Evolutionary conservation across 2,888 invertebrate species (phyloP), one percentile per base, ranked within the genome.

Genomic region (Stenodera caucasica): DNA sequence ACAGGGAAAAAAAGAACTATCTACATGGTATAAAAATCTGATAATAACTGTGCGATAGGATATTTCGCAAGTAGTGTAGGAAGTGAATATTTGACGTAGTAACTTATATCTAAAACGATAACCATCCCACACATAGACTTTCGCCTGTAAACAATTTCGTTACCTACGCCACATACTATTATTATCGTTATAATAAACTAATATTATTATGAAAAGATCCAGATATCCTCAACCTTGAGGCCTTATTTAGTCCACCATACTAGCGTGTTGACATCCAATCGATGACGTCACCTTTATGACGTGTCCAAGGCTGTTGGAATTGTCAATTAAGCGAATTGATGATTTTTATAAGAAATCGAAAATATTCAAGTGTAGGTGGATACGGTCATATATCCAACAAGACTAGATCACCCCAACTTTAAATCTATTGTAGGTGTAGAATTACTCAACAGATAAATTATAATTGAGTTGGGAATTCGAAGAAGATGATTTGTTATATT

Each of bases 41-140:
- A 68, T 68, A 68, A 65, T 65, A 67, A 67, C 63, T 57, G 55
- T 59, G 21, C 4, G 67, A 67, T 70, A 70, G 67, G 68, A 65
- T 70, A 67, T 70, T 70, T 71, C 67, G 68, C 72, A 71, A 70
- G 61, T 62, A 67, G 70, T 70, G 72, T 72, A 70, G 72, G 72
- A 68, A 69, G 71, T 66, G 58, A 67, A 67, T 57, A 67, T 67
- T 67, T 67, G 67, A 67, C 68, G 68, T 65, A 63, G 65, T 65
- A 58, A 61, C 61, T 64, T 67, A 63, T 65, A 67, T 67, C 65
- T 69, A 67, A 45, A 69, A 64, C 67, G 67, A 66, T 70, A 69
- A 66, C 65, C 69, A 54, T 58, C 69, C 69, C 59, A 68, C 69
- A 65, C 67, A 53, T 55, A 57, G 63, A 68, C 69, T 70, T 70